Evolutionary conservation across 2,888 invertebrate species (phyloP).

Genomic region (Mesorhabditis spiculigera): DNA sequence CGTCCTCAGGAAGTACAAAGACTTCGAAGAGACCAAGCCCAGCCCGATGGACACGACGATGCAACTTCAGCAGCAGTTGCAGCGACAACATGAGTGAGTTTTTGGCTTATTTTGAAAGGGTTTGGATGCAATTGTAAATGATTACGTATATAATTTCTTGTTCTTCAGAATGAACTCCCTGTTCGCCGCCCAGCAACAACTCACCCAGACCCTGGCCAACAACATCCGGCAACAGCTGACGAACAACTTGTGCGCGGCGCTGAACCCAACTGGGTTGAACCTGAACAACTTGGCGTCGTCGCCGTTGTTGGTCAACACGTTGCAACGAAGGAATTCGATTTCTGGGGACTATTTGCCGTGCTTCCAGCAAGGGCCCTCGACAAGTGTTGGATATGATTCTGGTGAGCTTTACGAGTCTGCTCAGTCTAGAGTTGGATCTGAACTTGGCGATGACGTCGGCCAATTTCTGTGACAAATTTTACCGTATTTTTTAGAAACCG

Average conservation of each 20-base stretch:
- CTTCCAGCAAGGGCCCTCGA: slow-evolving; percentile 2
- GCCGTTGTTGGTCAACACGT: neutral
- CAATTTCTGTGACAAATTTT: neutral
- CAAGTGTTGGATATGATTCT: neutral
- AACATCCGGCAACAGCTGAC: neutral
- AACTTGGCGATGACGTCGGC: neutral
- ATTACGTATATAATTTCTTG: neutral
- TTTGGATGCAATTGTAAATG: neutral
- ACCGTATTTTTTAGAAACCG: slow-evolving; percentile 14
- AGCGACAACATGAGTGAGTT: neutral
- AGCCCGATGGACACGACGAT: slow-evolving; percentile 18
- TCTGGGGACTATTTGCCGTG: slow-evolving; percentile 4
- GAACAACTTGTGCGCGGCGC: neutral
- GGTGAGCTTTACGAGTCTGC: neutral
- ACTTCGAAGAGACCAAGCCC: slow-evolving; percentile 30
- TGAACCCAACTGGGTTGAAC: slow-evolving; percentile 6
- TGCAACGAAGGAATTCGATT: slow-evolving; percentile 4
- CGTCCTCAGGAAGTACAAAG: slow-evolving; percentile 34
- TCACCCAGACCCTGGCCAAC: slow-evolving; percentile 5
- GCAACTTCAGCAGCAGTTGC: slow-evolving; percentile 7
- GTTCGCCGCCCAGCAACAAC: slow-evolving; percentile 6
- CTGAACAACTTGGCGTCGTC: slow-evolving; percentile 1
- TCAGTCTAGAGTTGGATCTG: neutral
- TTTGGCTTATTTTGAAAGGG: neutral
- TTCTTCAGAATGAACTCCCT: neutral